phyloP scores from a whole-genome alignment of 2,888 invertebrate genomes.

The Drosophila gaucha region DNA sequence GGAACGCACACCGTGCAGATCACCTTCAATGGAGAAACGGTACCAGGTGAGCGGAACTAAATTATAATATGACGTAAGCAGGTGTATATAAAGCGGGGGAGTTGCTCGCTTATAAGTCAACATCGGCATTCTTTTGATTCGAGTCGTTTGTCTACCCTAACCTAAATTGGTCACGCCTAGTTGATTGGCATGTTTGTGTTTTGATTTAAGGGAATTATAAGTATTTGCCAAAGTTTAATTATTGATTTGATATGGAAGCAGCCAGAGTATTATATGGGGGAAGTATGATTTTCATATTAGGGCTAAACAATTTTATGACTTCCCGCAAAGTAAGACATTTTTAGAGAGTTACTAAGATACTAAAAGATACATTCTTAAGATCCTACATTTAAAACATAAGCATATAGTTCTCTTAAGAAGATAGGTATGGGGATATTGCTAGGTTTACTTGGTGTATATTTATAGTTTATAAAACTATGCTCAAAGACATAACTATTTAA shows the following conservation, averaged over 20 bases:
- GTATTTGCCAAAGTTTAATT: conserved; percentile 6
- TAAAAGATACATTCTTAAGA: too few species aligned
- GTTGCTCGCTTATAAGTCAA: conserved; percentile 9
- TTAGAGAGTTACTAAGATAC: too few species aligned
- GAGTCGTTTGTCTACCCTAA: conserved; percentile 1
- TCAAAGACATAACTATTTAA: too few species aligned
- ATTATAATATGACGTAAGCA: conserved; percentile 22
- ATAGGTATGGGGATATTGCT: too few species aligned
- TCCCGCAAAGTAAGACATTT: too few species aligned
- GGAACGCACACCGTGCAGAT: conserved; percentile 95
- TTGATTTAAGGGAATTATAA: background rate
- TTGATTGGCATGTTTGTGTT: conserved; percentile 6
- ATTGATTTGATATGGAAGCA: background rate
- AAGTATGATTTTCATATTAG: too few species aligned
- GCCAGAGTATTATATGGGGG: background rate
- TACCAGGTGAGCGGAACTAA: conserved; percentile 91
- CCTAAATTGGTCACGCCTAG: conserved; percentile 34
- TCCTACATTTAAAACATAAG: too few species aligned
- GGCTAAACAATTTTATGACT: too few species aligned
- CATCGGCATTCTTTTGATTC: conserved; percentile 26
- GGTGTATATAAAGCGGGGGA: conserved; percentile 27
- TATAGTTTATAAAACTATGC: too few species aligned
- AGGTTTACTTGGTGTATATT: too few species aligned
- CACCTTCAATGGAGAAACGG: conserved; percentile 96
- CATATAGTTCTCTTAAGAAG: too few species aligned